These are phyloP conservation scores for Bothrops alternatus DNA, from an alignment of 2,797 vertebrate species.

Conservation along the genomic window DNA sequence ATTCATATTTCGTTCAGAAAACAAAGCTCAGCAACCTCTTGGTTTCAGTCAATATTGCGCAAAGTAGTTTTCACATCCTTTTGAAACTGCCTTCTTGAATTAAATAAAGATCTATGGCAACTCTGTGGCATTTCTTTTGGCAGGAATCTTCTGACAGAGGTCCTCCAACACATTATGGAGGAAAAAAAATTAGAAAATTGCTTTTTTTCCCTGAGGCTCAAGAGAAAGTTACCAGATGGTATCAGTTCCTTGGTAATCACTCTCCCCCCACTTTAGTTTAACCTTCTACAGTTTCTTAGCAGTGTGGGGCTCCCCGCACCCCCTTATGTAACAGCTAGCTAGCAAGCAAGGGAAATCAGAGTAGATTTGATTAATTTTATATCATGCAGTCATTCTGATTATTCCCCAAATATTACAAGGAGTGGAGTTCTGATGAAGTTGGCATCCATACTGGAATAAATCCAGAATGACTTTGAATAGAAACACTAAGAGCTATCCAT, in stretches of 20 bases:
- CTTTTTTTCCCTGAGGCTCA: background rate
- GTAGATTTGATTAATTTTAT: background rate
- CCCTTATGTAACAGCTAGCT: background rate
- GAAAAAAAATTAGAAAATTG: background rate
- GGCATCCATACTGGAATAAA: background rate
- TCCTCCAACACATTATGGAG: background rate
- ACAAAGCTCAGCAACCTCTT: background rate
- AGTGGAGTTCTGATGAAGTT: background rate
- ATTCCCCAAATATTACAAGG: background rate
- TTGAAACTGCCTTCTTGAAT: background rate
- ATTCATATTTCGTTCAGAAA: background rate
- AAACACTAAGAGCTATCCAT: background rate
- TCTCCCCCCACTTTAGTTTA: background rate
- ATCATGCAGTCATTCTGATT: background rate
- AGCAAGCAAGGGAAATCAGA: background rate
- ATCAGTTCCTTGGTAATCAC: background rate
- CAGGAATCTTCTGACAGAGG: background rate
- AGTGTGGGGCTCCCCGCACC: background rate
- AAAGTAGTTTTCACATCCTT: background rate
- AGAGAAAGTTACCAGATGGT: background rate
- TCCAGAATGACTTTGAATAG: background rate
- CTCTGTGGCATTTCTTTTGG: background rate
- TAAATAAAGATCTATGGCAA: slow-evolving; percentile 12
- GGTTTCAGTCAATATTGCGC: background rate
- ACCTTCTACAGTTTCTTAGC: background rate